Percentiles rank a stretch among this genome's conserved stretches.
These are phyloP conservation scores for Aphelenchoides besseyi DNA, from an alignment of 1,140 invertebrate genomes.

Conservation along the genomic window DNA sequence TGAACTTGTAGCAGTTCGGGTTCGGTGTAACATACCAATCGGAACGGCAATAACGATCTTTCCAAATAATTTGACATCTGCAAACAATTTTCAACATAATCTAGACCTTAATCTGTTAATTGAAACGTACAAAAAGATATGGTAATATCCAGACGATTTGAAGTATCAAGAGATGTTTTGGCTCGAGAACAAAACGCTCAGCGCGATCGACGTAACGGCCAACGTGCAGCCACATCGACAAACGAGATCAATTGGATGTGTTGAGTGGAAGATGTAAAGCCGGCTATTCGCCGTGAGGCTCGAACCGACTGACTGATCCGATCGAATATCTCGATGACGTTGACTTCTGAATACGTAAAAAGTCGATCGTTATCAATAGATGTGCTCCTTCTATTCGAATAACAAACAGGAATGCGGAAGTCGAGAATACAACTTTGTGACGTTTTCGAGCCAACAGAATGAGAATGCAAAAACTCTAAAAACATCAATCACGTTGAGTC, in stretches of 20 bases:
- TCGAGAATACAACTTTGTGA: no score
- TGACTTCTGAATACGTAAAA: neutral
- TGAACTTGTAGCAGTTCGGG: slow-evolving; percentile 52
- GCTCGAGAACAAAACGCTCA: slow-evolving; percentile 13
- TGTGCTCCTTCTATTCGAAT: no score
- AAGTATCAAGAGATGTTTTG: slow-evolving; percentile 33
- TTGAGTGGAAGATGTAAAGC: neutral
- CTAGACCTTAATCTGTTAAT: slow-evolving; percentile 13
- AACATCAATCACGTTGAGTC: no score
- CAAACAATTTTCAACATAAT: no score
- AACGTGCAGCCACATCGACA: slow-evolving; percentile 17
- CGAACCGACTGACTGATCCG: slow-evolving; percentile 4
- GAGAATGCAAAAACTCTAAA: no score
- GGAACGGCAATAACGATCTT: slow-evolving; percentile 56
- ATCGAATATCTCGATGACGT: neutral
- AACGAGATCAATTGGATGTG: neutral
- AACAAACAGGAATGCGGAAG: no score
- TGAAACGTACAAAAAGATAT: slow-evolving; percentile 54
- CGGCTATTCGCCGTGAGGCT: neutral
- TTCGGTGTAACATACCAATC: slow-evolving; percentile 58
- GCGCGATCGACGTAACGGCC: slow-evolving; percentile 6
- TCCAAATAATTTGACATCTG: slow-evolving; percentile 61
- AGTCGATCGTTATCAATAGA: neutral
- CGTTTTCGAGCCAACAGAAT: no score
- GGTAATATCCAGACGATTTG: slow-evolving; percentile 58